phyloP scores from a whole-genome alignment of 2,797 vertebrate genomes.

The Cyprinella venusta region DNA sequence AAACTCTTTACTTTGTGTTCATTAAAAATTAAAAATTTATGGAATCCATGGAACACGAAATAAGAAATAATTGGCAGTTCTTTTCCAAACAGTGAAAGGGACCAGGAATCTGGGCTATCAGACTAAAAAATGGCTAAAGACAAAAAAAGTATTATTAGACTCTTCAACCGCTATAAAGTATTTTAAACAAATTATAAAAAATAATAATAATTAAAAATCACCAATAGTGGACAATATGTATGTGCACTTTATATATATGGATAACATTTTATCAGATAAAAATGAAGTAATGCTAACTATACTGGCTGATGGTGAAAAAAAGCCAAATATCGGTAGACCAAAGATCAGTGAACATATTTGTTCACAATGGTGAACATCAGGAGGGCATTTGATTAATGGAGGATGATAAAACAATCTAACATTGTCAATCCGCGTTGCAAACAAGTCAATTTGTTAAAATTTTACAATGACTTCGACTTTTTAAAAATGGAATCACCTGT shows the following conservation, averaged over 20 bases:
- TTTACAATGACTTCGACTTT: not conserved
- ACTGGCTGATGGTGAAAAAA: too few species aligned
- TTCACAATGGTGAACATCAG: not conserved
- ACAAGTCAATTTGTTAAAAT: not conserved
- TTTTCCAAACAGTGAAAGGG: not conserved
- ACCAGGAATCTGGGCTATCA: not conserved
- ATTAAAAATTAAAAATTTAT: not conserved
- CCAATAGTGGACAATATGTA: too few species aligned
- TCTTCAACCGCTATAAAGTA: too few species aligned
- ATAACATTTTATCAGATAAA: too few species aligned
- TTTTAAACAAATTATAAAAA: too few species aligned
- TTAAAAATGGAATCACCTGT: not conserved
- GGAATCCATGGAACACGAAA: not conserved
- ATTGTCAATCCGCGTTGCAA: not conserved
- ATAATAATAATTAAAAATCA: too few species aligned
- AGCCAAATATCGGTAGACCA: too few species aligned
- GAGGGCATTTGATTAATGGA: not conserved
- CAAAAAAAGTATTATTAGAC: not conserved
- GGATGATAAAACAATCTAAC: not conserved
- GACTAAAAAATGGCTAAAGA: not conserved
- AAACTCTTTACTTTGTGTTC: not conserved
- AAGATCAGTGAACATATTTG: too few species aligned
- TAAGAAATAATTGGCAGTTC: not conserved
- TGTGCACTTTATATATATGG: too few species aligned
- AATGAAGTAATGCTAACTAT: too few species aligned